A percentile compares a stretch with the other conserved stretches of the same genome.
These are phyloP conservation scores for Tenualosa thibaudeaui DNA, from an alignment of 2,797 vertebrate genomes.

Conservation along the genomic window DNA sequence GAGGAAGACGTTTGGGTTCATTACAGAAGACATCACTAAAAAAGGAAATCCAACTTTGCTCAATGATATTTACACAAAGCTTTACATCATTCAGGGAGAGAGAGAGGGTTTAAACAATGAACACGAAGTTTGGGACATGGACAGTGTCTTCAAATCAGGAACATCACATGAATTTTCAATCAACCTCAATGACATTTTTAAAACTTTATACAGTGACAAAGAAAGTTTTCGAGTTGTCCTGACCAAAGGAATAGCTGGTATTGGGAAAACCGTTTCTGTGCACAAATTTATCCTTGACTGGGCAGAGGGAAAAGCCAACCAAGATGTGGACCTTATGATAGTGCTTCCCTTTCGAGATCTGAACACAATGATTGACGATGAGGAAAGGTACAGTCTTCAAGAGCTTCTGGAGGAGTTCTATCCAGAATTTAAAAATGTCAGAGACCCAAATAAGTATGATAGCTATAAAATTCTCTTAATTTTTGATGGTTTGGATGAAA, in stretches of 20 bases:
- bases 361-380: constrained; percentile 34
- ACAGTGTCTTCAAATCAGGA: not conserved
- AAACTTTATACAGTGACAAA: not conserved
- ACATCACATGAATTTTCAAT: not conserved
- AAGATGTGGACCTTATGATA: constrained; percentile 37
- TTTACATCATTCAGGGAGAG: not conserved
- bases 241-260: constrained; percentile 41
- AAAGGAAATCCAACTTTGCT: not conserved
- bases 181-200: not conserved
- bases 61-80: not conserved
- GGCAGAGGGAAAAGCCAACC: constrained; percentile 38
- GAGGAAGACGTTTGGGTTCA: constrained; percentile 3
- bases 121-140: not conserved
- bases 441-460: not conserved
- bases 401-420: constrained; percentile 34
- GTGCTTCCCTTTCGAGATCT: constrained; percentile 45
- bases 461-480: constrained; percentile 12
- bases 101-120: not conserved
- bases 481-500: constrained; percentile 46
- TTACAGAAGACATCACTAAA: constrained; percentile 33
- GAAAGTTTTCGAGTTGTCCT: constrained; percentile 28
- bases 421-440: constrained; percentile 27
- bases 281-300: constrained; percentile 47
- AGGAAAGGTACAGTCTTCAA: constrained; percentile 33
- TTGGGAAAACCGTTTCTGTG: constrained; percentile 40